Base-by-base conservation (phyloP, 2,797 vertebrate species). In the Eospalax fontanierii region DNA sequence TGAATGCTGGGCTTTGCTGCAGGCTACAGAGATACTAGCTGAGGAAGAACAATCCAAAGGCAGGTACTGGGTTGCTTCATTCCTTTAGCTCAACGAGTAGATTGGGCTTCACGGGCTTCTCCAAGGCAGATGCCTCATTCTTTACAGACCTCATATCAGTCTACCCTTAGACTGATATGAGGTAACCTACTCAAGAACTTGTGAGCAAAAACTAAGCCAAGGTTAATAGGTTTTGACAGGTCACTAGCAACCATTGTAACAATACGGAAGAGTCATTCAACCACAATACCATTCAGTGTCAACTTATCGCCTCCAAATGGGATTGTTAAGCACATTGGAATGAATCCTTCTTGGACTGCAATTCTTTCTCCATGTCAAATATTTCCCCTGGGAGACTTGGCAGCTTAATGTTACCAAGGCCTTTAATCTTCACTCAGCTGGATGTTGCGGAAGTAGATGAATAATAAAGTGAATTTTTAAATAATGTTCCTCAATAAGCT, bases 141-240 rank as follows among this genome's bases (percentile, higher is more conserved):
- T 50, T 46, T 84, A 82, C n/a, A 68, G 35, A 78, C 4, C 46
- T 54, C 33, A 76, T n/a, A 35, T 7, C 43, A 79, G 63, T 2
- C 75, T 6, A 63, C 40, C 68, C 35, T 38, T n/a, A n/a, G n/a
- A n/a, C n/a, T n/a, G n/a, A n/a, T 92, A 73, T 24, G 54, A 63
- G 74, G 19, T 63, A 6, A 10, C 40, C 59, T 35, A 15, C 5
- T 7, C 14, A 33, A 24, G 26, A 46, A 1, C 28, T 61, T 50
- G 85, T 57, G 4, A 91, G 89, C 61, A 95, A 92, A 93, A 94
- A 74, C 43, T 46, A 90, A 82, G 79, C 28, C 35, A 38, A 66
- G 26, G 15, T 1, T 46, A 46, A 18, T 16, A 81, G 30, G 26
- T 21, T 89, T 91, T 28, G 33, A 33, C 33, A 43, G 28, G 8